Conservation (phyloP, 2,888 invertebrate species). For the Nomada goodeniana region DNA sequence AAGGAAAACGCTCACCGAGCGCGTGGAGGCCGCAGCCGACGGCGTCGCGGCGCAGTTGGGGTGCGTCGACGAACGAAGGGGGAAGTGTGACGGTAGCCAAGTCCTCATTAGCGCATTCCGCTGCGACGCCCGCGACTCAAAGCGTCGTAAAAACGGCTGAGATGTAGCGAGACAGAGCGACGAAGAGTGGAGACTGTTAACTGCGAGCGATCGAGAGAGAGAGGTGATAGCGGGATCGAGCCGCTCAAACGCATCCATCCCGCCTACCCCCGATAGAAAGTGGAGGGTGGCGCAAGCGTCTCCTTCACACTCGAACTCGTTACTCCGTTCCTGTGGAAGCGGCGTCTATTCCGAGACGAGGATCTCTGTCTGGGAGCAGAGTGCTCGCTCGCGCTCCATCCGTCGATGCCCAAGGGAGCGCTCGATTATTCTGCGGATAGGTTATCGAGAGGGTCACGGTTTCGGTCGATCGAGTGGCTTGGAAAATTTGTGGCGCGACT, state of each 20-base stretch:
- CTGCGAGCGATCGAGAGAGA: slow-evolving; percentile 12
- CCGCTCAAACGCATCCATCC: slow-evolving; percentile 56
- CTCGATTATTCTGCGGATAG: slow-evolving; percentile 31
- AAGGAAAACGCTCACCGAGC: not conserved
- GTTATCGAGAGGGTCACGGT: slow-evolving; percentile 13
- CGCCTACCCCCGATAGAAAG: slow-evolving; percentile 45
- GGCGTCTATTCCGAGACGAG: slow-evolving; percentile 61
- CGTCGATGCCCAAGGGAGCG: slow-evolving; percentile 34
- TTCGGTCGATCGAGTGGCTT: not conserved
- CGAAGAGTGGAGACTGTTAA: slow-evolving; percentile 15
- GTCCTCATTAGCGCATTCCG: slow-evolving; percentile 85
- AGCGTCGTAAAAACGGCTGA: slow-evolving; percentile 84
- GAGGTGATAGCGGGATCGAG: slow-evolving; percentile 47
- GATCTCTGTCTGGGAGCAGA: slow-evolving; percentile 23
- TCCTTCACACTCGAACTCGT: slow-evolving; percentile 43
- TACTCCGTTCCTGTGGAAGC: slow-evolving; percentile 25
- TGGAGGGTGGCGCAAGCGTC: slow-evolving; percentile 36
- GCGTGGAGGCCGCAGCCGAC: slow-evolving; percentile 16
- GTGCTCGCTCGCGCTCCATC: slow-evolving; percentile 27
- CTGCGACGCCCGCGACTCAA: slow-evolving; percentile 84
- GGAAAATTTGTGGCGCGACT: not conserved
- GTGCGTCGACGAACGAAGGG: slow-evolving; percentile 72
- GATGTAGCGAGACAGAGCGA: slow-evolving; percentile 74
- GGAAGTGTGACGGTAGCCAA: slow-evolving; percentile 83
- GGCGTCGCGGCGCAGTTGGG: slow-evolving; percentile 60